Base-by-base conservation (phyloP, 2,888 invertebrate genomes). In the Apotomis capreana region DNA sequence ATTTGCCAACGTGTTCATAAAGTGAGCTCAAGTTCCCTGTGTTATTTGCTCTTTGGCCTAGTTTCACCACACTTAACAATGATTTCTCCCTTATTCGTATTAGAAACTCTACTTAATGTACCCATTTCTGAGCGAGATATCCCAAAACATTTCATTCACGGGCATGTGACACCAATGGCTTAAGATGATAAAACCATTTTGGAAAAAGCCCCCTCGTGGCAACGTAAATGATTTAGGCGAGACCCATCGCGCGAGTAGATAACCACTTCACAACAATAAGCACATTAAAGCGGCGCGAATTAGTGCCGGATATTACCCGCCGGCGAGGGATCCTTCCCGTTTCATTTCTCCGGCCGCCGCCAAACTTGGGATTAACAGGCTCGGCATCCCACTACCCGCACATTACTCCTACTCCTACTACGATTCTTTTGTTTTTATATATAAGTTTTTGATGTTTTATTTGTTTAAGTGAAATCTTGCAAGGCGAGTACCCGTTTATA, bases 281-380 rank as follows among this genome's bases (percentile, higher is more conserved):
- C 57, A 46, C 69, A 62, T 69, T 55, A 61, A 54, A 68, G 0
- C 15, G 15, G 12, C 44, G 13, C 61, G 37, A 69, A 62, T 69
- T 62, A 69, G 57, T 57, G 57, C 55, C 62, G 57, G 62, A 40
- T 57, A 65, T 65, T 65, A 69, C 62, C 12, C 58, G 37, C 37
- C 49, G 40, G n/a, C 52, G 63, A 46, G 57, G 58, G 65, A 49
- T 58, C 62, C 61, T 69, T 69, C 62, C 57, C 60, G 68, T 40
- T 59, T 52, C 59, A 58, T 46, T 60, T 54, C 60, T 60, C 59
- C 40, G 54, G 64, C 55, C 5, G 15, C 54, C 37, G 59, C 13
- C 62, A 46, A 69, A 62, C 55, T 69, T 62, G 46, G 62, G 62
- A 69, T 69, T 69, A 69, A 55, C 55, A 44, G 52, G 49, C 62